Percentiles rank a stretch among this genome's conserved stretches.
Conservation (phyloP, 2,113 vertebrate genomes). For the Solea senegalensis region DNA sequence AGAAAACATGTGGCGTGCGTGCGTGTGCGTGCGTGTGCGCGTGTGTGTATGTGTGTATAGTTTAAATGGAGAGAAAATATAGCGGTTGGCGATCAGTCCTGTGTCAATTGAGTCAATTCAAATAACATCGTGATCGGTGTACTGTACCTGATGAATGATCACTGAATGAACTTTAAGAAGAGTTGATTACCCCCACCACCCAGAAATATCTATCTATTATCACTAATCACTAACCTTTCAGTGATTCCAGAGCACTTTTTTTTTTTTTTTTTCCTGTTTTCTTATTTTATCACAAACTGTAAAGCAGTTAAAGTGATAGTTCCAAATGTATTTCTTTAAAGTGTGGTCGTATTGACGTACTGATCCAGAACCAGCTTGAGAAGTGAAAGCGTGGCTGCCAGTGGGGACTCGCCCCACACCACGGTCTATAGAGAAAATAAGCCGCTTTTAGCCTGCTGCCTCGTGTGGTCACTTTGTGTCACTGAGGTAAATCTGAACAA, state of each 20-base stretch:
- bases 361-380: background rate
- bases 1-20: conserved; percentile 23
- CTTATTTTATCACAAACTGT: too few species aligned
- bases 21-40: conserved; percentile 27
- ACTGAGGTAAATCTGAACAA: too few species aligned
- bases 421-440: too few species aligned
- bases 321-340: too few species aligned
- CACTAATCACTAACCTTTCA: background rate
- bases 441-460: too few species aligned
- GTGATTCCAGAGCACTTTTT: conserved; percentile 1
- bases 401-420: too few species aligned
- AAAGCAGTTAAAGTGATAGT: background rate
- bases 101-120: conserved; percentile 25
- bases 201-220: conserved; percentile 4
- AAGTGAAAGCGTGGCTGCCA: too few species aligned
- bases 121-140: background rate
- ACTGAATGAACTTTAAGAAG: background rate
- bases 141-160: background rate
- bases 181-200: background rate
- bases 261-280: too few species aligned
- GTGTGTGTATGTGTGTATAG: conserved; percentile 36
- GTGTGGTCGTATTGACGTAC: background rate
- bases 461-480: too few species aligned
- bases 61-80: conserved; percentile 26
- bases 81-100: conserved; percentile 13